These are phyloP conservation scores for Apamea anceps DNA, from an alignment of 2,888 invertebrate species.

Conservation along the genomic window DNA sequence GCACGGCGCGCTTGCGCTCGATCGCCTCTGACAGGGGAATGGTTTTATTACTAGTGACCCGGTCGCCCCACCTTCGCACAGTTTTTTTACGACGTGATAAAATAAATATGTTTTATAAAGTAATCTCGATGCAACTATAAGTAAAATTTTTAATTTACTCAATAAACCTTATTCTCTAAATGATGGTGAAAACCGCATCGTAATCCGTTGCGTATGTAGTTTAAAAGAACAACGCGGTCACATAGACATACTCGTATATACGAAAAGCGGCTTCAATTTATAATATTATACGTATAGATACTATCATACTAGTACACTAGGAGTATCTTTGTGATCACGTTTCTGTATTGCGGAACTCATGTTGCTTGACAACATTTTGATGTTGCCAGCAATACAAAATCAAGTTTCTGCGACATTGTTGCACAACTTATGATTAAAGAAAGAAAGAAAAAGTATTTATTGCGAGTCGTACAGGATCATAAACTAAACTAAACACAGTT, in stretches of 20 bases:
- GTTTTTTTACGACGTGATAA: neutral
- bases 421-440: no score
- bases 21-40: conserved; percentile 92
- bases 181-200: neutral
- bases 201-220: neutral
- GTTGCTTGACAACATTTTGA: neutral
- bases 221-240: neutral
- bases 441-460: no score
- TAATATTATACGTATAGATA: neutral
- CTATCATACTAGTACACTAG: no score
- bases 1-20: conserved; percentile 97
- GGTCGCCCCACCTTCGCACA: no score
- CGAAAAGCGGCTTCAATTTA: neutral
- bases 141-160: no score
- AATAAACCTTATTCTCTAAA: neutral
- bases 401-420: neutral
- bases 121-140: no score
- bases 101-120: neutral
- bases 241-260: neutral
- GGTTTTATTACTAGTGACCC: neutral
- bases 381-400: neutral
- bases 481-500: no score
- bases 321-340: neutral
- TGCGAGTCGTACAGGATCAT: no score
- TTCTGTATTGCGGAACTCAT: neutral